These are phyloP conservation scores for Edolisoma coerulescens DNA, from an alignment of 2,113 vertebrate species.

Conservation along the genomic window DNA sequence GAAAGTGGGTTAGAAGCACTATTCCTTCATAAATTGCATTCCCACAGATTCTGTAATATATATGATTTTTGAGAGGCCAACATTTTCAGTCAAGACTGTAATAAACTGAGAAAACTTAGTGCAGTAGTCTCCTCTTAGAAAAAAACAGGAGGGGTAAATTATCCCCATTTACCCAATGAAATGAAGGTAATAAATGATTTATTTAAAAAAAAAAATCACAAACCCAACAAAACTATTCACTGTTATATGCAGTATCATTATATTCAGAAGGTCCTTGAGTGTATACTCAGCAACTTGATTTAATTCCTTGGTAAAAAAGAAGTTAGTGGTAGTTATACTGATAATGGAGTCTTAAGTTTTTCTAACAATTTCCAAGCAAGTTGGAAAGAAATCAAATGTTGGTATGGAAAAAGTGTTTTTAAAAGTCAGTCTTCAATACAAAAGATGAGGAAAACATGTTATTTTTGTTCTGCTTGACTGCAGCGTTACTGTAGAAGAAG, in stretches of 20 bases:
- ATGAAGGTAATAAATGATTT: not conserved
- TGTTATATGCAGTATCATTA: not conserved
- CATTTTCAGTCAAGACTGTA: not conserved
- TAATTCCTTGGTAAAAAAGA: not conserved
- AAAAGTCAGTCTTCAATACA: not conserved
- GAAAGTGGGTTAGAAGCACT: not conserved
- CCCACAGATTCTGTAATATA: not conserved
- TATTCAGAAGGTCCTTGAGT: not conserved
- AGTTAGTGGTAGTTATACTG: not conserved
- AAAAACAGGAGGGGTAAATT: not conserved
- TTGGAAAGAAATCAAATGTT: not conserved
- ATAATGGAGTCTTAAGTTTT: not conserved
- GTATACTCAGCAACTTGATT: not conserved
- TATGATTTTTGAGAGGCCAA: not conserved
- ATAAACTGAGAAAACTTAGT: not conserved
- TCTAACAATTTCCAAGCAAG: not conserved
- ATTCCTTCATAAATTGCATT: not conserved
- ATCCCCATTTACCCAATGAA: not conserved
- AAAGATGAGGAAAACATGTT: not conserved
- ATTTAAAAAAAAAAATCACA: not conserved
- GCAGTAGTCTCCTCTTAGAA: not conserved
- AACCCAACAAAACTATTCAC: not conserved
- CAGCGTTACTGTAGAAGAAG: not conserved
- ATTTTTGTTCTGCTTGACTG: constrained; percentile 37
- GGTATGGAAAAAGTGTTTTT: not conserved